Evolutionary conservation across 2,888 invertebrate genomes (phyloP), one percentile per base, ranked within the genome.

Genomic region (Theodoxus fluviatilis): DNA sequence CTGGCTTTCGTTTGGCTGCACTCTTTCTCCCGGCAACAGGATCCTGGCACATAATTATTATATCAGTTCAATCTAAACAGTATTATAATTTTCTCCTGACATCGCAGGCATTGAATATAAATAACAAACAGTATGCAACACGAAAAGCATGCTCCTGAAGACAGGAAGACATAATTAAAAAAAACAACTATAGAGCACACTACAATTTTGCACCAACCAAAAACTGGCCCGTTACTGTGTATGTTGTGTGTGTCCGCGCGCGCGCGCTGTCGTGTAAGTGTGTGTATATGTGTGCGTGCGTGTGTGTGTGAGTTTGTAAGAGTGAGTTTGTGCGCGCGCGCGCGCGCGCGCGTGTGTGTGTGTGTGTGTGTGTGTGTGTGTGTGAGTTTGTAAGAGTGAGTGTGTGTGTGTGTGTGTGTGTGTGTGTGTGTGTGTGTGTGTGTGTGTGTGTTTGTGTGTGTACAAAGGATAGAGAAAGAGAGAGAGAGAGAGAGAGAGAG

Each of bases 351-450:
- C 18, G 47, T 59, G 68, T 31, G 33, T 61, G 49, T 52, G 35
- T 52, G 52, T 52, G 35, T 67, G 67, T 33, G 35, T 55, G 67
- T 55, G 57, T 40, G 61, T 38, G 47, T 68, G 68, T 68, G 61
- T 59, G 68, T 68, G 40, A 43, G 68, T 61, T 33, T 68, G 61
- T 61, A 25, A 61, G 68, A 33, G 47, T 61, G 68, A 33, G 35
- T 61, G 47, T 61, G 61, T 68, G 47, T 61, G 35, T 47, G 47
- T 43, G 31, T 40, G 47, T 43, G 38, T 7, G 1, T 37, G 37
- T 61, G 37, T 37, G 37, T 61, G 3, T 61, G 38, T 61, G 9
- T 22, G 61, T 1, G 22, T 38, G 38, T 3, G 59, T 35, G 35
- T 2, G 28, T n/a, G n/a, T n/a, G n/a, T n/a, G n/a, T n/a, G n/a